Evolutionary conservation across 2,888 invertebrate genomes (phyloP), one percentile per base, ranked within the genome.

Genomic region (Euplexia lucipara): DNA sequence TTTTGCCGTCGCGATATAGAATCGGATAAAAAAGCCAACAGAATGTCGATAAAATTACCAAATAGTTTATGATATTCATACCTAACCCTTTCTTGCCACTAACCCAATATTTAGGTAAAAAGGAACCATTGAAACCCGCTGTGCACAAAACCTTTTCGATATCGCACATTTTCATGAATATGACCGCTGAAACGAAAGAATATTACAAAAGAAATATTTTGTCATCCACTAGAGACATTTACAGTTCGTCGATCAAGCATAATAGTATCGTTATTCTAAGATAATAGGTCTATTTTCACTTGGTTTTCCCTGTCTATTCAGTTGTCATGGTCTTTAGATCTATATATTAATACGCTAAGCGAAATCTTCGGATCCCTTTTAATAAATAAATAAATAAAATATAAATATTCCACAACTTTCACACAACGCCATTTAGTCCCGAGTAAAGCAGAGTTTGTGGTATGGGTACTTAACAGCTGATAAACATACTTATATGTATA

Each of bases 161-260:
- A 53, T 0, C 65, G 26, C 12, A 30, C 16, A 39, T 26, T 26
- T 34, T 49, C 22, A 32, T 48, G 68, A 71, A 71, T 34, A 39
- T 5, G 42, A 26, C 16, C 51, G 16, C 32, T 39, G 42, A 54
- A 53, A 65, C 26, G 63, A 8, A 39, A 48, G 26, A 34, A 64
- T 16, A 7, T 34, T 30, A 64, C 26, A 65, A 73, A 73, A 70
- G 56, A 65, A 45, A 73, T 73, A 73, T 69, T 53, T 54, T 34
- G 42, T 14, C 45, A 26, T 41, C 42, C 35, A 22, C 51, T 41
- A 30, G 42, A 68, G 45, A 69, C 61, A 61, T 34, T 44, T 18
- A 47, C 71, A 69, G 61, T 37, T 56, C 54, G 26, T 2, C 18
- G 61, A 37, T 18, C 54, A 30, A 44, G 20, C 8, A 75, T 35